Percentiles rank a stretch among this genome's conserved stretches.
Conservation (phyloP, 2,888 invertebrate genomes). For the Parochlus steinenii region DNA sequence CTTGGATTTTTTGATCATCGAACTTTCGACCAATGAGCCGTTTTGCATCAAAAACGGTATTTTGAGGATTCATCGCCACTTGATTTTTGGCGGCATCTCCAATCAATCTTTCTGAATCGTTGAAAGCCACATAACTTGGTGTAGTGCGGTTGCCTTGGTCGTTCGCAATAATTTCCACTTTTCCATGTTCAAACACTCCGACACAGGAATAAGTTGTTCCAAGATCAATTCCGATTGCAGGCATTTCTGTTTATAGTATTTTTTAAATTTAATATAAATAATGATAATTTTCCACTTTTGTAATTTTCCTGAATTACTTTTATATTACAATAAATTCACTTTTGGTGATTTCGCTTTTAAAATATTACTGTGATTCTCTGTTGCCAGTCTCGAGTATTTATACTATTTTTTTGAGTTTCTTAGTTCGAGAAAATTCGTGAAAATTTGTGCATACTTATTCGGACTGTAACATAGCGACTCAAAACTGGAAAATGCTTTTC, state of each 20-base stretch:
- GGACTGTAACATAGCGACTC: too few relatives aligned
- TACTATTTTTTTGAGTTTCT: too few relatives aligned
- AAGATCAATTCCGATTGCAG: constrained; percentile 63
- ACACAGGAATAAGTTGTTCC: constrained; percentile 81
- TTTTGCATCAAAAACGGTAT: constrained; percentile 70
- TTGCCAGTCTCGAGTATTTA: too few relatives aligned
- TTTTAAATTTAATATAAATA: constrained; percentile 11
- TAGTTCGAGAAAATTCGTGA: too few relatives aligned
- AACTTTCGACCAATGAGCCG: constrained; percentile 67
- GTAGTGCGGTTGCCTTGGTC: constrained; percentile 80
- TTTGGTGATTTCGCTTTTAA: too few relatives aligned
- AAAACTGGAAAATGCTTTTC: too few relatives aligned
- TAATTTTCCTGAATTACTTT: too few relatives aligned
- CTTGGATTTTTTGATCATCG: constrained; percentile 59
- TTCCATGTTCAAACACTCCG: constrained; percentile 68
- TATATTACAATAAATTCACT: too few relatives aligned
- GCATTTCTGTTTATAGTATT: constrained; percentile 27
- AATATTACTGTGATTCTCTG: too few relatives aligned
- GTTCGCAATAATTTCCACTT: constrained; percentile 73
- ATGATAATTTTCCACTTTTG: too few relatives aligned
- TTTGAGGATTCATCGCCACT: constrained; percentile 64
- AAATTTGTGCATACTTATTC: too few relatives aligned
- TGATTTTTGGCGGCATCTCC: constrained; percentile 81
- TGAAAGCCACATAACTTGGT: constrained; percentile 76
- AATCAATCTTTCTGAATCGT: constrained; percentile 65